Evolutionary conservation across 2,113 vertebrate genomes (phyloP), one percentile per base, ranked within the genome.

Genomic region (Menidia beryllina): DNA sequence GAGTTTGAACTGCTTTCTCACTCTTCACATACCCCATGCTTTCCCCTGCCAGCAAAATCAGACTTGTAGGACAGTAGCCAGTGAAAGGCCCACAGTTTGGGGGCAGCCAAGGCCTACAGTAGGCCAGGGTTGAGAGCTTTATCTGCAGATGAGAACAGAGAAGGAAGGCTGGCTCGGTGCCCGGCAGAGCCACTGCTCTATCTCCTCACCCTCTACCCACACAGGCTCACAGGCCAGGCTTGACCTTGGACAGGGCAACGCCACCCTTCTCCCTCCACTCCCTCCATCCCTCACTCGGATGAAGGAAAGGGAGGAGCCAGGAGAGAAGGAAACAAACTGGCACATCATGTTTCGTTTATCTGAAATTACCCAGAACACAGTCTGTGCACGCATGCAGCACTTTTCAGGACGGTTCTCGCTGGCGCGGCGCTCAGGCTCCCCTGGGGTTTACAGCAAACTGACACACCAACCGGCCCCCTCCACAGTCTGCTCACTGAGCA

Each of bases 341-440:
- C 82, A 86, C 70, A 75, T 88, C 79, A 58, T 83, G 81, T 86
- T 81, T 89, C 59, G 24, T 64, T 91, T 81, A 84, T 89, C 85
- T 50, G 67, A 73, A 81, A 83, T 78, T 38, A 84, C 54, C 60
- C 71, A 54, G 51, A 14, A 26, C 8, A 11, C 59, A 58, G 48
- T 14, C 53, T 51, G 20, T 54, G 68, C 55, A 72, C 77, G 84
- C 48, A 87, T 67, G 81, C 75, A n/a, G n/a, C 69, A 34, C 25
- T 36, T 19, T 15, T 38, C 34, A 50, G 63, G 38, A 26, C 38
- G 21, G 30, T 72, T 52, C 71, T 64, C 48, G 27, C 30, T 53
- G 66, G 57, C 27, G 8, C 41, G 8, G 8, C 45, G 20, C 52
- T 27, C 25, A 13, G 47, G 48, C 50, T 70, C 36, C n/a, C n/a